A percentile compares a stretch with the other conserved stretches of the same genome.
These are phyloP conservation scores for Synanceia verrucosa DNA, from an alignment of 2,797 vertebrate genomes.

Conservation along the genomic window DNA sequence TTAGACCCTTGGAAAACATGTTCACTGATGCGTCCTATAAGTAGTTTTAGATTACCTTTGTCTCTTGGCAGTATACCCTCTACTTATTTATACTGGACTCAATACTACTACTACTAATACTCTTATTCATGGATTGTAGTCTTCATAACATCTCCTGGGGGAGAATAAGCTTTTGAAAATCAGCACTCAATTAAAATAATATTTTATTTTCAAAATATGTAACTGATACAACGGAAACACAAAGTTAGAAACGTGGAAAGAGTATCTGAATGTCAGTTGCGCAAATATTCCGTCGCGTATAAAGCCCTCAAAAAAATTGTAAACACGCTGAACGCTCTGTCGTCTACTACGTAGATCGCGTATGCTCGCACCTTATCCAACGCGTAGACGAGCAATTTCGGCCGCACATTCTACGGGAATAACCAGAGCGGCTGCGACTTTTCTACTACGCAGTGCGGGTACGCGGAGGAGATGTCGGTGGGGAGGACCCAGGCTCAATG, in stretches of 20 bases:
- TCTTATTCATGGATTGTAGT: neutral
- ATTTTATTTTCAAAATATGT: no score
- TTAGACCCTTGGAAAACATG: neutral
- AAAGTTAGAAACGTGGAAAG: neutral
- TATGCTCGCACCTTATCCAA: fast-evolving
- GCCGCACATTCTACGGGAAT: slow-evolving; percentile 19
- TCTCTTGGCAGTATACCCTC: no score
- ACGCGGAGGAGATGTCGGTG: slow-evolving; percentile 49
- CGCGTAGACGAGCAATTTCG: fast-evolving
- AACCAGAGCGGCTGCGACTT: slow-evolving; percentile 23
- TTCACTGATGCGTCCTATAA: neutral
- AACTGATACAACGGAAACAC: neutral
- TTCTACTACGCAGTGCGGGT: slow-evolving; percentile 58
- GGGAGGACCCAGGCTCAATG: slow-evolving; percentile 43
- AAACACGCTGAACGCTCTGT: slow-evolving; percentile 25
- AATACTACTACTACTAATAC: no score
- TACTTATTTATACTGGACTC: no score
- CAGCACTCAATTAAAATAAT: neutral
- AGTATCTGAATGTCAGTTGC: neutral
- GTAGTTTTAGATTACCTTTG: no score
- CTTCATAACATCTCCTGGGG: neutral
- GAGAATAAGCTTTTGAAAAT: neutral
- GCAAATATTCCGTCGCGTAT: neutral
- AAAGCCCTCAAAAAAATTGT: neutral
- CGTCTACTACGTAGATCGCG: slow-evolving; percentile 31